phyloP scores from a whole-genome alignment of 2,113 vertebrate genomes.

The Pseudonaja textilis region DNA sequence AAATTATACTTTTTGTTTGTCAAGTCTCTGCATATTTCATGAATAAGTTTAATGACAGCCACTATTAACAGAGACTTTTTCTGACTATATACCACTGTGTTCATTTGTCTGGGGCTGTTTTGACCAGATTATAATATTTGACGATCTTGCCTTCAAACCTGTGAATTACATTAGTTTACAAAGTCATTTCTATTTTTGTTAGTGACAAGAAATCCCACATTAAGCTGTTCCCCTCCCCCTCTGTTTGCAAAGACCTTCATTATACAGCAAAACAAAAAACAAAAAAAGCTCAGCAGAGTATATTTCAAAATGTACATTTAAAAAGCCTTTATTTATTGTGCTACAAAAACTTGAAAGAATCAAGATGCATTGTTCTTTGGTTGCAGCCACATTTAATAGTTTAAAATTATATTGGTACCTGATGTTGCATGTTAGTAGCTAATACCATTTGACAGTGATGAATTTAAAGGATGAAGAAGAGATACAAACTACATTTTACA shows the following conservation, averaged over 20 bases:
- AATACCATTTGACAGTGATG: slow-evolving; percentile 79
- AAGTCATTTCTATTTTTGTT: slow-evolving; percentile 62
- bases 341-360: slow-evolving; percentile 66
- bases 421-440: slow-evolving; percentile 80
- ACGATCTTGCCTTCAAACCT: slow-evolving; percentile 55
- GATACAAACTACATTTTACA: slow-evolving; percentile 87
- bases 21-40: slow-evolving; percentile 21
- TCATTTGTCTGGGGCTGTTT: slow-evolving; percentile 61
- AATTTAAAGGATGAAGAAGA: slow-evolving; percentile 82
- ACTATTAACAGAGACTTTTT: slow-evolving; percentile 39
- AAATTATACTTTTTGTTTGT: slow-evolving; percentile 50
- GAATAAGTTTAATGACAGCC: slow-evolving; percentile 48
- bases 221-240: slow-evolving; percentile 38
- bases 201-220: slow-evolving; percentile 54
- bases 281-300: slow-evolving; percentile 43
- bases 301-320: slow-evolving; percentile 50
- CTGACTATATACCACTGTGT: slow-evolving; percentile 18
- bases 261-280: slow-evolving; percentile 37
- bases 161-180: slow-evolving; percentile 63
- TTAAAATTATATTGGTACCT: slow-evolving; percentile 80
- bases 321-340: slow-evolving; percentile 62
- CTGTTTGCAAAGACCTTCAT: slow-evolving; percentile 37
- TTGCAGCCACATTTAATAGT: slow-evolving; percentile 75
- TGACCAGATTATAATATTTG: slow-evolving; percentile 60
- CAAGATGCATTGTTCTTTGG: slow-evolving; percentile 73